A percentile compares a stretch with the other conserved stretches of the same genome.
phyloP scores from a whole-genome alignment of 2,888 invertebrate genomes.

The Pasiphila rectangulata region DNA sequence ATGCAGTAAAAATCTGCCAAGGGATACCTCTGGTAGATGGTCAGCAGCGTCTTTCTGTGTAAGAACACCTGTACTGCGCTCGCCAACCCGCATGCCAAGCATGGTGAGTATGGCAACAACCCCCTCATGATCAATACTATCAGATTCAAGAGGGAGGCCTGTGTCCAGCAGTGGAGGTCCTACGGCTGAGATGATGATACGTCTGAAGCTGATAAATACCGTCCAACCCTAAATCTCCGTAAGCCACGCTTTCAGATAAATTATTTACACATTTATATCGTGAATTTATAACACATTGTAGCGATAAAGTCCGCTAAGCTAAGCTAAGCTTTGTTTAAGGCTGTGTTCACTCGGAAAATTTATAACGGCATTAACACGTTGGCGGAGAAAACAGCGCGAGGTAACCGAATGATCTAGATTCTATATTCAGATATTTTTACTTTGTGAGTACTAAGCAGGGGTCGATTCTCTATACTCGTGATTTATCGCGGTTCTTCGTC shows the following conservation, averaged over 20 bases:
- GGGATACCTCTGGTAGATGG: too few relatives aligned
- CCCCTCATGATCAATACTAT: too few relatives aligned
- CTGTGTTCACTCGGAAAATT: not conserved
- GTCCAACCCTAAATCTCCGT: slow-evolving; percentile 30
- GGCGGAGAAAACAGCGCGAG: not conserved
- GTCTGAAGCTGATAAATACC: not conserved
- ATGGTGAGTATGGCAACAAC: too few relatives aligned
- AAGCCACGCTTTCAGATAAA: slow-evolving; percentile 31
- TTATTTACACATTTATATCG: slow-evolving; percentile 24
- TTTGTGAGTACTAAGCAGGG: not conserved
- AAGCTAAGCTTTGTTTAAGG: slow-evolving; percentile 3
- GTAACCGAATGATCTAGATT: not conserved
- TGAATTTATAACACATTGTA: slow-evolving; percentile 5
- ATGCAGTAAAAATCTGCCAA: too few relatives aligned
- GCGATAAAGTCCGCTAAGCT: slow-evolving; percentile 3
- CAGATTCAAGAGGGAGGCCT: too few relatives aligned
- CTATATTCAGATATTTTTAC: not conserved
- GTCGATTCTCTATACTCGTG: too few relatives aligned
- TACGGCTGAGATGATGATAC: too few relatives aligned
- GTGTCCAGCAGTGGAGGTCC: too few relatives aligned
- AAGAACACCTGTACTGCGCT: too few relatives aligned
- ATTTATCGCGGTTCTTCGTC: too few relatives aligned
- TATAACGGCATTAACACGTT: not conserved
- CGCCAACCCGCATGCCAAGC: too few relatives aligned
- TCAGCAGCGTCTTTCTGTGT: too few relatives aligned